Evolutionary conservation across 2,888 invertebrate genomes (phyloP), one percentile per base, ranked within the genome.

Genomic region (Cataglyphis cursor): DNA sequence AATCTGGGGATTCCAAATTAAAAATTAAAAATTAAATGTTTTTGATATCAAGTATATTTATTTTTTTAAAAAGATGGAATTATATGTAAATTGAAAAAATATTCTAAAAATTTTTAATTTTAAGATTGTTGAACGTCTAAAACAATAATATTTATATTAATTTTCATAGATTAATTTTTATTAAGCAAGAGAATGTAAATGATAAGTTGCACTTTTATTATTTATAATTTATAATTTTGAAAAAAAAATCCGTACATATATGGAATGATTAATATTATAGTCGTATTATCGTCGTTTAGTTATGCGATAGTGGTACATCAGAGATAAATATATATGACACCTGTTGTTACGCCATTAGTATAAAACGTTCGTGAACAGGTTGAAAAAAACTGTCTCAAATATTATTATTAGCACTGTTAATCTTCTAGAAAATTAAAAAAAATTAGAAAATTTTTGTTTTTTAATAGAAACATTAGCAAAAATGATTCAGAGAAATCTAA

Each of bases 261-360:
- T n/a, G 8, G 3, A n/a, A 54, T 12, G 9, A 38, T 54, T 54
- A 65, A 76, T 76, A 24, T 66, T 44, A 8, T n/a, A 21, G 5
- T 15, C 4, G 35, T n/a, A n/a, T n/a, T n/a, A n/a, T n/a, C n/a
- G n/a, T n/a, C 24, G 9, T 9, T 0, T 38, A 28, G 4, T 57
- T 41, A 57, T 41, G 41, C 64, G 8, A 48, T 21, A 21, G 15
- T 65, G 31, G 18, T 18, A 8, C 38, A 1, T 64, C 18, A 62
- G 54, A 35, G 41, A 76, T 21, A 76, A 65, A 76, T 57, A 66
- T 41, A 44, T 31, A 31, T 57, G 28, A 76, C 57, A 76, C 66
- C 54, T 76, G 76, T 76, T 76, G 66, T 76, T 66, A 57, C 54
- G n/a, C 12, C 35, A 57, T 65, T 76, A 75, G n/a, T 76, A 28